Base-by-base conservation (phyloP, 2,797 vertebrate genomes). In the Takifugu ocellatus region DNA sequence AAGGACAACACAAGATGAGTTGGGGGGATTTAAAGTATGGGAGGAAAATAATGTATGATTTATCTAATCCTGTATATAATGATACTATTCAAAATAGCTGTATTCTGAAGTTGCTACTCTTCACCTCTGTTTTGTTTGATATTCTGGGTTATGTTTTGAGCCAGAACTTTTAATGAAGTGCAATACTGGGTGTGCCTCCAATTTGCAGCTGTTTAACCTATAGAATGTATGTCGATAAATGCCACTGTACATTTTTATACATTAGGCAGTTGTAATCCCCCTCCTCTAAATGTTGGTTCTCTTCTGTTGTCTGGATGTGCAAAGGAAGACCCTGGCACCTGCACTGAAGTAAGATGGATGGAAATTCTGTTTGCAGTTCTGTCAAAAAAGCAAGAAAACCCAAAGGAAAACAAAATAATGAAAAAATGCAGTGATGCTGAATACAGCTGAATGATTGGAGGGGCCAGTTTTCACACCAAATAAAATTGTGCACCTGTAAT, bases 81-180 rank as follows among this genome's bases (percentile, higher is more conserved):
- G 88, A 94, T 94, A 96, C 82, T 91, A 91, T 91, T 89, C 86
- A 88, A 90, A 91, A 90, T 92, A 89, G 89, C 91, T 92, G 92
- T 92, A 92, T 91, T 91, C 86, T 83, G 81, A 92, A 96, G 93
- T 95, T 94, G 96, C 93, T 96, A 93, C 94, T 95, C 93, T 95
- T 94, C 94, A 95, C 94, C 94, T 94, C 94, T 94, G 88, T 96
- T 97, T 95, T 92, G 93, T 97, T 97, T 96, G 92, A 95, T 96
- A 94, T 96, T 96, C 94, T 96, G 95, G 95, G 92, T 97, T 96
- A 94, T 93, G 94, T 97, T 96, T 93, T 93, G 93, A 97, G 95
- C 95, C 96, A 98, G 96, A 98, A 95, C 92, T 98, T 98, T 98
- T 95, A 96, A 95, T 96, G 95, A 98, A 96, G 96, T 99, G 96